Evolutionary conservation across 2,113 vertebrate species (phyloP), one percentile per base, ranked within the genome.

Genomic region (Progne subis): DNA sequence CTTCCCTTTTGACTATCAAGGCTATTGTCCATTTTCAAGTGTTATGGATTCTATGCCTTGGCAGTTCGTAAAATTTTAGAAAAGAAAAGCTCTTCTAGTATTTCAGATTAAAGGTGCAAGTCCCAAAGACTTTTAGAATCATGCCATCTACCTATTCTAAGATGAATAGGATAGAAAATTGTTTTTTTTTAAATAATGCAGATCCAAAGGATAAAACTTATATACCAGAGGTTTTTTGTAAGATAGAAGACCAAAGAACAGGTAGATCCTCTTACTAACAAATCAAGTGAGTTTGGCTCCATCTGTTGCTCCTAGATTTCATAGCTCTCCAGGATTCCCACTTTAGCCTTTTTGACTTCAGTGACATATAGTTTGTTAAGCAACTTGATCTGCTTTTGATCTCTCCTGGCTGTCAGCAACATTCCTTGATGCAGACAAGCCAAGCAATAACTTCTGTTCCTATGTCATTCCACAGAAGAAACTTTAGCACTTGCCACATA

Each of bases 311-410:
- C 63, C 87, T 63, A 76, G 47, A 95, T 97, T 94, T 96, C 91
- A 74, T 86, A 94, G 93, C 88, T 97, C 91, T 86, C 90, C 76
- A 69, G 92, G 96, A 95, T 83, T 72, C 83, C 90, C 49, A 88
- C 60, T 86, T 95, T 12, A 93, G 71, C 43, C 72, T 90, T 96
- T 96, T 94, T 96, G 32, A 92, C 91, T 94, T 94, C 75, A 82
- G 64, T 92, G 95, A 86, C 95, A 91, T 92, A 88, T 43, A 93
- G 87, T 95, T 97, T 95, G 88, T 96, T 95, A 93, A 97, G 97
- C 96, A 98, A 97, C 88, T 95, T 92, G 97, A 97, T 98, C 96
- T 94, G 95, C 97, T 96, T 97, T 98, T 98, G 97, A 97, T 98
- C 97, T 97, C 87, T 88, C 61, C 75, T 90, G 92, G 86, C 90